Conservation (phyloP, 2,113 vertebrate species). For the Passer montanus region DNA sequence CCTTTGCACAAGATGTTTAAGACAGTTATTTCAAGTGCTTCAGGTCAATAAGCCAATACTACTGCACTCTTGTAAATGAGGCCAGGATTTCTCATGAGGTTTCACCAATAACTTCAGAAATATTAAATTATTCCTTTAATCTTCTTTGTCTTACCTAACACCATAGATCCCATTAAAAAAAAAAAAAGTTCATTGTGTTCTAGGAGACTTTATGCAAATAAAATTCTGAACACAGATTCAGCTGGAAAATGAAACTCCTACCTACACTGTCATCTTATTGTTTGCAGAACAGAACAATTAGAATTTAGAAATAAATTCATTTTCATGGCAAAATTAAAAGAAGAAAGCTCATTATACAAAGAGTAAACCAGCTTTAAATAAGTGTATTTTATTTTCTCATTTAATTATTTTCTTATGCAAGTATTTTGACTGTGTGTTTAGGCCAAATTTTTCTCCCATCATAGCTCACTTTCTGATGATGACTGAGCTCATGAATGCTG, state of each 20-base stretch:
- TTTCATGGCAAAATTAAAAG: not conserved
- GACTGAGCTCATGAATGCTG: not conserved
- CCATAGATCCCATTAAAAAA: not conserved
- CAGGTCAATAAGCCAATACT: constrained; percentile 43
- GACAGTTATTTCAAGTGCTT: constrained; percentile 22
- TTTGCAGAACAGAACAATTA: not conserved
- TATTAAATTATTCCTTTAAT: constrained; percentile 9
- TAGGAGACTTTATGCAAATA: not conserved
- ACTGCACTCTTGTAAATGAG: constrained; percentile 5
- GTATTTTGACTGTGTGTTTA: not conserved
- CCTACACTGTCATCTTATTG: not conserved
- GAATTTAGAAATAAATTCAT: not conserved
- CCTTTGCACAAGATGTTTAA: not conserved
- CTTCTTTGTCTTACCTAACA: not conserved
- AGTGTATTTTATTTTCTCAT: not conserved
- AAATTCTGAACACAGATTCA: not conserved
- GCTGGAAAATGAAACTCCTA: not conserved
- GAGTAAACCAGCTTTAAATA: not conserved
- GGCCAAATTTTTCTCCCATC: not conserved
- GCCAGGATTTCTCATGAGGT: constrained; percentile 25
- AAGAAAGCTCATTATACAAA: not conserved
- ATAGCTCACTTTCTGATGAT: not conserved
- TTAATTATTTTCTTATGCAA: not conserved
- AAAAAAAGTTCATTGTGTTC: not conserved
- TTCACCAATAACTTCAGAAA: constrained; percentile 39